Evolutionary conservation across 2,797 vertebrate genomes (phyloP), one percentile per base, ranked within the genome.

Genomic region (Schizopygopsis pylzovi): DNA sequence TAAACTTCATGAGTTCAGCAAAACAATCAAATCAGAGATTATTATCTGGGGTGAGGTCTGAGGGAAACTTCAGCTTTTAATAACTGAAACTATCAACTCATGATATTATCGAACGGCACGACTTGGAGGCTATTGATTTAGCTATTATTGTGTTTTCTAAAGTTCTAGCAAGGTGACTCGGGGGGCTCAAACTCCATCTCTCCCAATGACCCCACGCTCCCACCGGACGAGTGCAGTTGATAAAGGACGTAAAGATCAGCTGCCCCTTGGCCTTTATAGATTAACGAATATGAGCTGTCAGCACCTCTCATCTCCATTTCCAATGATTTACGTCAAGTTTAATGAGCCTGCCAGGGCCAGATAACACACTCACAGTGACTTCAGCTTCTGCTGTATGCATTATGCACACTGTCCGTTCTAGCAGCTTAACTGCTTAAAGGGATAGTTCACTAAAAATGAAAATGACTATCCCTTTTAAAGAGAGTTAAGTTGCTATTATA

Each of bases 251-350:
- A 89, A 89, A 91, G 88, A 92, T 91, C 85, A 86, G 83, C 43
- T 91, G 88, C 91, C 89, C 90, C 70, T 85, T 90, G 90, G 85
- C 90, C 89, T 86, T 81, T 90, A 89, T 92, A 87, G 90, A 92
- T 91, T 89, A 92, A 79, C 49, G 67, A 87, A 89, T 87, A 79
- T 83, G 86, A 90, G 88, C 85, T 88, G 84, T 91, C 89, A 90
- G 89, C 79, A n/a, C 15, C 79, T 86, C 89, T 88, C 82, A 89
- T 92, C 87, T 92, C 84, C 90, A 92, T 90, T 90, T 84, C 85
- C 88, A 90, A 88, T 89, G 91, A 90, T 72, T 89, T 72, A 59
- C 87, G 82, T 90, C 84, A 79, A 52, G 83, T 88, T 87, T 89
- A 90, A 90, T 89, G 87, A 89, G 86, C 54, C 71, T 87, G 61